Percentiles rank a stretch among this genome's conserved stretches.
phyloP scores from a whole-genome alignment of 1,140 invertebrate species.

The Nasonia longicornis region DNA sequence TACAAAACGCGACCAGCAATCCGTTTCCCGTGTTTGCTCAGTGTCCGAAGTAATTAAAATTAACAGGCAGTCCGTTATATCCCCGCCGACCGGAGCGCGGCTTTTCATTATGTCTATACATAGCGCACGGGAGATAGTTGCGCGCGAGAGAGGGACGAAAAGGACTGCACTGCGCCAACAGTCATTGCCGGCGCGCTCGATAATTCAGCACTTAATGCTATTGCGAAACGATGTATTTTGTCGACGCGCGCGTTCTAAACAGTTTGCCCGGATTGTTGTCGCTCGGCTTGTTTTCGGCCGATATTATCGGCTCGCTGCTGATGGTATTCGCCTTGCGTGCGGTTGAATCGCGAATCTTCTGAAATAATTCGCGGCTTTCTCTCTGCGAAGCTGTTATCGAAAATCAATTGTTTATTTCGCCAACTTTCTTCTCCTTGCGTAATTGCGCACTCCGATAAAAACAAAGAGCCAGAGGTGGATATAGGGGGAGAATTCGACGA shows the following conservation, averaged over 20 bases:
- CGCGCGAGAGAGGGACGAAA: background rate
- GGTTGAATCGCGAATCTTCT: too few relatives aligned
- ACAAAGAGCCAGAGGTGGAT: too few relatives aligned
- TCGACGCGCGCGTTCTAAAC: background rate
- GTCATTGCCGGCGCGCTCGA: background rate
- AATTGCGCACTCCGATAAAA: too few relatives aligned
- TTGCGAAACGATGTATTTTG: background rate
- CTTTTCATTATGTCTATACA: conserved; percentile 40
- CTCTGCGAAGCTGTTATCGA: too few relatives aligned
- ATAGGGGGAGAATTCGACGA: too few relatives aligned
- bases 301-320: too few relatives aligned
- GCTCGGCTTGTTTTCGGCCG: too few relatives aligned
- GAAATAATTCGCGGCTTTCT: too few relatives aligned
- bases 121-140: background rate
- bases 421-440: too few relatives aligned
- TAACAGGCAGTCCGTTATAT: conserved; percentile 48
- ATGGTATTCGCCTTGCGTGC: too few relatives aligned
- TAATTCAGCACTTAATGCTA: background rate
- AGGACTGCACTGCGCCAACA: background rate
- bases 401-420: too few relatives aligned
- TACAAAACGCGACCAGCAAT: conserved; percentile 50
- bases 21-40: conserved; percentile 49
- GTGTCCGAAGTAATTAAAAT: conserved; percentile 54
- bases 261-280: background rate
- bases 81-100: background rate